These are phyloP conservation scores for Piezodorus guildinii DNA, from an alignment of 1,140 invertebrate genomes.

Conservation along the genomic window DNA sequence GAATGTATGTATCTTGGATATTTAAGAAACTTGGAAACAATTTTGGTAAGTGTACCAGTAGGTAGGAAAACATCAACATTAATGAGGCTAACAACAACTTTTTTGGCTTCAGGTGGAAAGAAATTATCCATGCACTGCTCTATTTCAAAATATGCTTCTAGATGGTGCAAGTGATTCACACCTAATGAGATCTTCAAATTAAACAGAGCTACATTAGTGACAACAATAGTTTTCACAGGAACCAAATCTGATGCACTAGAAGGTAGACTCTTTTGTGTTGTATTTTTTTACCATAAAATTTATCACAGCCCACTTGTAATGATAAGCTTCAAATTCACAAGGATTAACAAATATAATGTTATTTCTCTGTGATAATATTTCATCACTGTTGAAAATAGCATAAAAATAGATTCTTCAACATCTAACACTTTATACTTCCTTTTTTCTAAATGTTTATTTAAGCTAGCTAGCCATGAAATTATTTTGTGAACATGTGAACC, in stretches of 20 bases:
- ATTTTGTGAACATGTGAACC: neutral
- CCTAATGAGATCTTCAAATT: neutral
- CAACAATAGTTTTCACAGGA: neutral
- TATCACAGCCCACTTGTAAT: neutral
- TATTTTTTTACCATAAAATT: neutral
- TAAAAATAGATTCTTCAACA: slow-evolving; percentile 8
- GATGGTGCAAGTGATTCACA: neutral
- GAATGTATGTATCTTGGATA: neutral
- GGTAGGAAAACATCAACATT: neutral
- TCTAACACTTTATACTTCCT: neutral
- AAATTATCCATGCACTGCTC: neutral
- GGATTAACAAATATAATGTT: neutral
- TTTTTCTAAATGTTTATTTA: neutral
- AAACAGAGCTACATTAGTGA: neutral
- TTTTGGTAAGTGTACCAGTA: neutral
- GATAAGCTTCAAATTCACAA: neutral
- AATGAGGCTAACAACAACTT: neutral
- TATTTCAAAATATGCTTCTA: too few species aligned
- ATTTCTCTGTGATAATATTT: neutral
- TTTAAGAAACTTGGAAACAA: neutral
- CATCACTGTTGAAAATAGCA: neutral
- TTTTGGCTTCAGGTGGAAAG: neutral
- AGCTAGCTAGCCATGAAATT: neutral
- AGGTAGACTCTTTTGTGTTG: neutral
- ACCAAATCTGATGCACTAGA: neutral